Conservation (phyloP, 2,797 vertebrate genomes). For the Gallirallus australis region DNA sequence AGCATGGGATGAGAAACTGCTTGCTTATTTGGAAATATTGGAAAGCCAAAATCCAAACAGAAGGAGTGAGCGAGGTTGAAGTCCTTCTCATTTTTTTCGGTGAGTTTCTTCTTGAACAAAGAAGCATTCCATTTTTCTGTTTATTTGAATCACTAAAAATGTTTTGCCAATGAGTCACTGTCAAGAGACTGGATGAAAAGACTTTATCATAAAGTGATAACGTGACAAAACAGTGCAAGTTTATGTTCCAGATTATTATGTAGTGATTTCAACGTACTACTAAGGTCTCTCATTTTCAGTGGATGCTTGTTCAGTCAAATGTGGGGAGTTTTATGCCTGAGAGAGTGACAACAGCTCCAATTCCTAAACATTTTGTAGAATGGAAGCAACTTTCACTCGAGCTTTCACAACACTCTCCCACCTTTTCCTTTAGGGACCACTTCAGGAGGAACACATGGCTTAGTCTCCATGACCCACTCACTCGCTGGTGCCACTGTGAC, state of each 20-base stretch:
- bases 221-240: background rate
- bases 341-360: background rate
- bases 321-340: background rate
- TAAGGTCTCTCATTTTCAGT: background rate
- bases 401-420: background rate
- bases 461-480: background rate
- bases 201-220: background rate
- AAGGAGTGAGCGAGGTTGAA: background rate
- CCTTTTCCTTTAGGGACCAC: background rate
- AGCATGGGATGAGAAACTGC: background rate
- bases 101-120: background rate
- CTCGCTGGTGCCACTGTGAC: background rate
- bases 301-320: background rate
- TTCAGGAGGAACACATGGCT: background rate
- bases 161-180: background rate
- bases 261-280: background rate
- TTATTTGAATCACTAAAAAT: background rate
- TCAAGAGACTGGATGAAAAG: slow-evolving; percentile 23
- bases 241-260: background rate
- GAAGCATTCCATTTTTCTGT: background rate
- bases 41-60: background rate
- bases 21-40: background rate
- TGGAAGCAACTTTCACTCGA: background rate
- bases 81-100: background rate
- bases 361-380: background rate